A percentile compares a stretch with the other conserved stretches of the same genome.
These are phyloP conservation scores for Eutolmus rufibarbis DNA, from an alignment of 2,888 invertebrate species.

Conservation along the genomic window DNA sequence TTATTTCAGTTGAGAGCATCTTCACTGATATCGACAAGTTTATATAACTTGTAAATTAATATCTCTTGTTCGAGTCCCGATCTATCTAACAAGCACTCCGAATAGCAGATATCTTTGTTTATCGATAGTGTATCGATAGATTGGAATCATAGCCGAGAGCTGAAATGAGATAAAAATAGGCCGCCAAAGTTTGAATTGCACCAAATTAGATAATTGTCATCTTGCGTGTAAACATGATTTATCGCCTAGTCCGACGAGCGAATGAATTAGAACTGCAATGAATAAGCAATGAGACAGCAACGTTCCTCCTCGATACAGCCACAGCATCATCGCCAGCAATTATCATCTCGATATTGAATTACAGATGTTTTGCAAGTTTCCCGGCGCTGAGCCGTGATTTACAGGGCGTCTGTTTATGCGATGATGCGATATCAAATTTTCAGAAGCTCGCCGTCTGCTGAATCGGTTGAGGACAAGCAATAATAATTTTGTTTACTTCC, in stretches of 20 bases:
- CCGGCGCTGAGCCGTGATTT: not conserved
- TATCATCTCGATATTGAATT: not conserved
- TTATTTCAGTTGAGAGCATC: not conserved
- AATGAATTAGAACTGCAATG: not conserved
- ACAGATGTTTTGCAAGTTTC: not conserved
- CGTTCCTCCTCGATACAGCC: not conserved
- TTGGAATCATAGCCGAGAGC: not conserved
- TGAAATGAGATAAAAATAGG: not conserved
- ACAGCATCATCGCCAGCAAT: not conserved
- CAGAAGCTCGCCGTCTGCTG: not conserved
- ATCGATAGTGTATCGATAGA: not conserved
- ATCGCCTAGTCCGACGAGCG: not conserved
- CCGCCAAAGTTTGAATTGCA: not conserved
- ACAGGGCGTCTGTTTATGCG: not conserved
- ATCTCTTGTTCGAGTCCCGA: not conserved
- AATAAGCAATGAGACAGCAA: not conserved
- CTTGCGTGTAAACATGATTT: not conserved
- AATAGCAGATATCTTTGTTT: too few relatives aligned
- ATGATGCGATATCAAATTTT: not conserved
- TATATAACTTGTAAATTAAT: not conserved
- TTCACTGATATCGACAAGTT: not conserved
- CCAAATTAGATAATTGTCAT: not conserved
- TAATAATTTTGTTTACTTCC: not conserved
- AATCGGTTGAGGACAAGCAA: not conserved
- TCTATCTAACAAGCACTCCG: too few relatives aligned